Evolutionary conservation across 2,888 invertebrate genomes (phyloP).

Genomic region (Eupeodes luniger): DNA sequence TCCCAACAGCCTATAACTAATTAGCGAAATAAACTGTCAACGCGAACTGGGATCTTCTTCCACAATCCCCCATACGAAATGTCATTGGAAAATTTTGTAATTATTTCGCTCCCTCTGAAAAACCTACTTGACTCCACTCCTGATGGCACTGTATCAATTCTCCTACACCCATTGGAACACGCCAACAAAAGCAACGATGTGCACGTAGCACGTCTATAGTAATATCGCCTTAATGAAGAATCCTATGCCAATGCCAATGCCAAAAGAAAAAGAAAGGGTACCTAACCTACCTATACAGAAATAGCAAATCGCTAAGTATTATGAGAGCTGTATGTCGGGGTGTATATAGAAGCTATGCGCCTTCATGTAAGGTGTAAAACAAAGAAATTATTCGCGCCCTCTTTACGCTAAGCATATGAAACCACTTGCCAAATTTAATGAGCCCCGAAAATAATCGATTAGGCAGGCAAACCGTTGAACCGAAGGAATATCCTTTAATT

Average conservation of each 20-base stretch:
- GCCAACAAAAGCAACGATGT: constrained; percentile 44
- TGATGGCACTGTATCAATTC: neutral
- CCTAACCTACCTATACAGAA: neutral
- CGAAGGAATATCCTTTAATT: constrained; percentile 68
- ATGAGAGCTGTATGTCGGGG: neutral
- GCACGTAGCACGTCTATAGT: constrained; percentile 33
- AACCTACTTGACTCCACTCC: neutral
- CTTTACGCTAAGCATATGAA: constrained; percentile 71
- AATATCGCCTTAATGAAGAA: constrained; percentile 60
- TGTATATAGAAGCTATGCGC: neutral
- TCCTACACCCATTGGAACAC: neutral
- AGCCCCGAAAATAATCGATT: constrained; percentile 74
- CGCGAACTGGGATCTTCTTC: constrained; percentile 33
- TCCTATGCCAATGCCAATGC: constrained; percentile 61
- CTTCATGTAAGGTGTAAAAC: constrained; percentile 67
- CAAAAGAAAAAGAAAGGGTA: neutral
- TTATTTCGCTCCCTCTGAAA: constrained; percentile 49
- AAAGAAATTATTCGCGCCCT: constrained; percentile 75
- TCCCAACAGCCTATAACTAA: constrained; percentile 73
- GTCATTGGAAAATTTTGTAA: constrained; percentile 51
- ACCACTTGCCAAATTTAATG: constrained; percentile 75
- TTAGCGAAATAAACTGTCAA: constrained; percentile 70
- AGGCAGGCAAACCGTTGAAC: constrained; percentile 69
- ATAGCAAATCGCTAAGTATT: constrained; percentile 5
- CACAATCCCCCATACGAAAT: constrained; percentile 4